Evolutionary conservation across 2,888 invertebrate species (phyloP).

Genomic region (Drosophila flavopinicola): DNA sequence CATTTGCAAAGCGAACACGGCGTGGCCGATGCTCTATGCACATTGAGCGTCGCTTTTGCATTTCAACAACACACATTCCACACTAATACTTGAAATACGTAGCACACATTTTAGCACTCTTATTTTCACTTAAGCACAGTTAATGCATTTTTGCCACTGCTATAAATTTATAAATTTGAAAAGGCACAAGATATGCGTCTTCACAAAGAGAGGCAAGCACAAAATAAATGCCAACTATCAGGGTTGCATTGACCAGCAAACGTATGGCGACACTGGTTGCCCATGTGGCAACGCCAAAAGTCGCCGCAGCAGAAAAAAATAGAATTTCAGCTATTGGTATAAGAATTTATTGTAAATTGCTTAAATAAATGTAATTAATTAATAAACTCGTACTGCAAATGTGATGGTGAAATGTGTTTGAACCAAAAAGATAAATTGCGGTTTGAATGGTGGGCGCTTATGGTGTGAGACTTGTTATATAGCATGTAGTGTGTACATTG

Average conservation of each 20-base stretch:
- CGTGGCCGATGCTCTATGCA: constrained; percentile 14
- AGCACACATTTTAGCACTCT: not conserved
- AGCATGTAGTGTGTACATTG: constrained; percentile 1
- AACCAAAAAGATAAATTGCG: not conserved
- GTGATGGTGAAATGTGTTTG: not conserved
- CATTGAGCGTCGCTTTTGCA: not conserved
- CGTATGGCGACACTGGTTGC: constrained; percentile 22
- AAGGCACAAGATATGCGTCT: constrained; percentile 8
- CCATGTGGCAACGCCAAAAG: constrained; percentile 38
- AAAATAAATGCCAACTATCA: constrained; percentile 33
- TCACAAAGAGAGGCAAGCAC: constrained; percentile 18
- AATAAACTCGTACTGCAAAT: not conserved
- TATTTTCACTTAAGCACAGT: not conserved
- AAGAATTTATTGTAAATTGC: constrained; percentile 12
- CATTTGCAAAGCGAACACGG: constrained; percentile 19
- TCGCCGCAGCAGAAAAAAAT: constrained; percentile 59
- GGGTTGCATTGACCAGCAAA: constrained; percentile 32
- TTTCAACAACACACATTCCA: constrained; percentile 3
- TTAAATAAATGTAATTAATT: not conserved
- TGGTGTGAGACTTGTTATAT: constrained; percentile 9
- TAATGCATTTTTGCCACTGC: constrained; percentile 1
- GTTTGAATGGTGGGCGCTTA: not conserved
- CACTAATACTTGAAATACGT: not conserved
- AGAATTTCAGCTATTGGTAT: constrained; percentile 9
- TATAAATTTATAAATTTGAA: constrained; percentile 2